phyloP scores from a whole-genome alignment of 37 sponge, comb jelly and placozoan species.

The Trichoplax adhaerens region DNA sequence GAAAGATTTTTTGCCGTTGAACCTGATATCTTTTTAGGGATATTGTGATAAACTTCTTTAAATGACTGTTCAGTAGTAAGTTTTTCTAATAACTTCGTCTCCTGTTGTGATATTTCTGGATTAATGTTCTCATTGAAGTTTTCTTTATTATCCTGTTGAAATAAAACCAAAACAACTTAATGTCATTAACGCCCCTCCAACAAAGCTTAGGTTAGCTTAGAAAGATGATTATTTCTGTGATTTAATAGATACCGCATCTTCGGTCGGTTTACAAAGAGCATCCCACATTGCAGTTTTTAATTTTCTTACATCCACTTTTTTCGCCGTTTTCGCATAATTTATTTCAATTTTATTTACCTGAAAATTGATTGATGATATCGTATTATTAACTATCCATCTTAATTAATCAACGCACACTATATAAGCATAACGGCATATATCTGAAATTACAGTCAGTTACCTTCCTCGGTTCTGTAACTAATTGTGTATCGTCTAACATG shows the following conservation, averaged over 20 bases:
- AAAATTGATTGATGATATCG: not conserved
- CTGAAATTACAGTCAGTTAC: too few relatives aligned
- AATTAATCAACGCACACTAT: too few relatives aligned
- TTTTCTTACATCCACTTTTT: constrained; percentile 63
- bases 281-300: constrained; percentile 69
- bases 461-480: constrained; percentile 29
- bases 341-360: constrained; percentile 52
- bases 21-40: constrained; percentile 6
- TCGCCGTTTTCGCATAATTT: constrained; percentile 52
- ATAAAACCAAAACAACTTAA: too few relatives aligned
- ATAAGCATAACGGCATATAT: too few relatives aligned
- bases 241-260: constrained; percentile 7
- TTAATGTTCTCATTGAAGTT: too few relatives aligned
- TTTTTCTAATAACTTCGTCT: not conserved
- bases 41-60: constrained; percentile 10
- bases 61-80: constrained; percentile 9
- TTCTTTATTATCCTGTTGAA: too few relatives aligned
- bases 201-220: too few relatives aligned
- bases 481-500: too few relatives aligned
- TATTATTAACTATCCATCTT: too few relatives aligned
- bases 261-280: too few relatives aligned
- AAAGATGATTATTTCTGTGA: not conserved
- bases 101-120: too few relatives aligned
- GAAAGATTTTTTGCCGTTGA: constrained; percentile 37
- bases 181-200: too few relatives aligned